Percentiles rank a stretch among this genome's conserved stretches.
phyloP scores from a whole-genome alignment of 2,888 invertebrate genomes.

The Trissolcus brochymenae region DNA sequence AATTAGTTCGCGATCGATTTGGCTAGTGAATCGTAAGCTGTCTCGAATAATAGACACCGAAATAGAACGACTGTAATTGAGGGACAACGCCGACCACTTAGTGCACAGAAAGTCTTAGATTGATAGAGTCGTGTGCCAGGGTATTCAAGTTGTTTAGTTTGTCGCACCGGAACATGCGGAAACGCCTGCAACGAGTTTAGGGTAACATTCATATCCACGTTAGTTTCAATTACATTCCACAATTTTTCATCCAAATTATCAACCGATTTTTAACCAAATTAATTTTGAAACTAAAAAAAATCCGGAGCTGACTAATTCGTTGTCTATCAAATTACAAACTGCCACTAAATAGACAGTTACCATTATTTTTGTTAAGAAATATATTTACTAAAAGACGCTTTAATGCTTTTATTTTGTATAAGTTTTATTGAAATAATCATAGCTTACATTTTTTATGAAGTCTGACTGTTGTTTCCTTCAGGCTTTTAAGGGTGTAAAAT shows the following conservation, averaged over 20 bases:
- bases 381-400: too few relatives aligned
- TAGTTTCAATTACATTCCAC: background rate
- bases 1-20: constrained; percentile 76
- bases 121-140: constrained; percentile 60
- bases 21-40: constrained; percentile 71
- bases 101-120: constrained; percentile 65
- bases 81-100: constrained; percentile 65
- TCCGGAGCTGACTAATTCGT: background rate
- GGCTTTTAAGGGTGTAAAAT: too few relatives aligned
- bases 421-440: too few relatives aligned
- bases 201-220: constrained; percentile 15
- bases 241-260: background rate
- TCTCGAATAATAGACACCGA: constrained; percentile 74
- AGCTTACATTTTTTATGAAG: too few relatives aligned
- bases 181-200: constrained; percentile 19
- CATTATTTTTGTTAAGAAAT: too few relatives aligned
- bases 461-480: too few relatives aligned
- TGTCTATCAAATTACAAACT: background rate
- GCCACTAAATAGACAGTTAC: background rate
- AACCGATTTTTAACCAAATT: too few relatives aligned
- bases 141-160: constrained; percentile 37
- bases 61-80: constrained; percentile 70
- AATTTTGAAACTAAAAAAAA: too few relatives aligned
- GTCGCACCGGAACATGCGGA: constrained; percentile 45
- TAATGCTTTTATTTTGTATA: too few relatives aligned